Evolutionary conservation across 2,888 invertebrate species (phyloP).

Genomic region (Acrocyrtus sp.): DNA sequence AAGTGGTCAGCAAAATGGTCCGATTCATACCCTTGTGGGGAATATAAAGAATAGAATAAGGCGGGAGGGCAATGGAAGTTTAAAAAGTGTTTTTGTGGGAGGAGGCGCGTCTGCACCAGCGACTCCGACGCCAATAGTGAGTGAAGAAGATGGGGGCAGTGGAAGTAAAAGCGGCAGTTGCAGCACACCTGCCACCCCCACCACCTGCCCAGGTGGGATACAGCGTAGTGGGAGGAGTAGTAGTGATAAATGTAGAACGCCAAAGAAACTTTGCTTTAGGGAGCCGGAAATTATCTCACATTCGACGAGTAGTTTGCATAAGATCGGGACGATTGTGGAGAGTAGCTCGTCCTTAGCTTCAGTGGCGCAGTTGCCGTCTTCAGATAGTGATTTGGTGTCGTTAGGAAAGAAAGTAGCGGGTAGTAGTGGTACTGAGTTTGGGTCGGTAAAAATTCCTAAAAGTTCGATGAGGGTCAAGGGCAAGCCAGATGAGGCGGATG

Average conservation of each 20-base stretch:
- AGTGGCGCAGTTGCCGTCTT: background rate
- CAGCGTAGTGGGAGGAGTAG: slow-evolving; percentile 34
- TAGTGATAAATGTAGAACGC: slow-evolving; percentile 53
- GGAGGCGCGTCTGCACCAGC: background rate
- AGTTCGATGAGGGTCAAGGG: background rate
- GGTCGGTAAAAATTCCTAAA: background rate
- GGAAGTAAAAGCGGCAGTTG: background rate
- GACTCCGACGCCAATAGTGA: background rate
- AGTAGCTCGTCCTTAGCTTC: too few relatives aligned
- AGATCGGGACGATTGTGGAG: slow-evolving; percentile 25
- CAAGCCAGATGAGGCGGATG: slow-evolving; percentile 19
- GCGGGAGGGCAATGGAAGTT: background rate
- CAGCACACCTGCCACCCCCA: background rate
- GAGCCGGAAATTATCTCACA: slow-evolving; percentile 78
- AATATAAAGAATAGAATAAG: slow-evolving; percentile 1
- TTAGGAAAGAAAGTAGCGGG: slow-evolving; percentile 1
- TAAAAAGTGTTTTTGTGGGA: background rate
- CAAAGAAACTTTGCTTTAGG: slow-evolving; percentile 85
- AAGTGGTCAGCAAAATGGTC: slow-evolving; percentile 16
- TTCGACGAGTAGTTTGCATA: slow-evolving; percentile 44
- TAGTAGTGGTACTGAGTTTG: background rate
- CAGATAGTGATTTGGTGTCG: too few relatives aligned
- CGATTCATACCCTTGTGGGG: slow-evolving; percentile 71
- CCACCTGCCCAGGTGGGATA: slow-evolving; percentile 15
- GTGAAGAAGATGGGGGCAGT: background rate